Evolutionary conservation across 2,113 vertebrate species (phyloP), one percentile per base, ranked within the genome.

Genomic region (Stomatorhinus ivindoensis): DNA sequence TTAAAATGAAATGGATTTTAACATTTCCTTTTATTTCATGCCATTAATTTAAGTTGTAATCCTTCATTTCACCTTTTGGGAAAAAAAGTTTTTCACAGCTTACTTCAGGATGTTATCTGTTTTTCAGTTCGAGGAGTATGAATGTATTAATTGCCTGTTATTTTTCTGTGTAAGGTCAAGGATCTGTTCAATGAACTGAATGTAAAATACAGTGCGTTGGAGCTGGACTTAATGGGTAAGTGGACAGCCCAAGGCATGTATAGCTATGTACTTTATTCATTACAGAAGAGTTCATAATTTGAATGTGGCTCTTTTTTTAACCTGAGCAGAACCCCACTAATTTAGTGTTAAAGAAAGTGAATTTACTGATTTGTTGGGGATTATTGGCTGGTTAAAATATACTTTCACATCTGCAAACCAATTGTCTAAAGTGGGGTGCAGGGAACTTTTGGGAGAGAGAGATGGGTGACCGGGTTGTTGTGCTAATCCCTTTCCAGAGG

Each of bases 221-320:
- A 99, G 89, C 94, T 99, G 89, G 98, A 99, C 93, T 92, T 96
- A 69, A 94, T 96, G 1, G 97, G 98, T 99, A 94, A 97, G 97
- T 90, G 53, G 17, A 13, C 82, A 84, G 42, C 19, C 44, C 6
- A 42, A 19, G 80, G 44, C 80, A 84, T 84, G 82, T 44, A 3
- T 44, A 21, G n/a, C 17, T 80, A 15, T 50, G 50, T 80, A 3
- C 19, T 80, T 80, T 80, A 6, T 39, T 42, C 35, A 19, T 6
- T 80, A 42, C 5, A 7, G 69, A 31, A 35, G 31, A 76, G 35
- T 42, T 80, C 1, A 31, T 31, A 35, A 69, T 27, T 27, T 69
- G 65, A 69, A 73, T 35, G 9, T 73, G 31, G n/a, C 35, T 73
- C 31, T 31, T 31, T 69, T n/a, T 69, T 69, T 31, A 27, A 31